Conservation (phyloP, 2,113 vertebrate genomes). For the Rhabdornis inornatus region DNA sequence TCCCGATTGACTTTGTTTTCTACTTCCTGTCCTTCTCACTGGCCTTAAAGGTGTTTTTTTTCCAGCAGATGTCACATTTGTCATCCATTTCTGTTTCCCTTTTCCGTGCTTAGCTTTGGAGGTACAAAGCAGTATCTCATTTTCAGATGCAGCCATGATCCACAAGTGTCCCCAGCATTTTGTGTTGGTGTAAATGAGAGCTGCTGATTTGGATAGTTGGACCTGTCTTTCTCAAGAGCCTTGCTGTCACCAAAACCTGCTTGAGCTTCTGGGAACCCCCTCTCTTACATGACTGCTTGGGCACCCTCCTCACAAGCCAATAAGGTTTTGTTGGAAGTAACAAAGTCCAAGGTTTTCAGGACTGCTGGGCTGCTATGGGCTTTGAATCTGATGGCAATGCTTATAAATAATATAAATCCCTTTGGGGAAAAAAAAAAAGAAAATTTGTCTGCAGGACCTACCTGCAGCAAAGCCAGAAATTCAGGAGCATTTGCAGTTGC, state of each 20-base stretch:
- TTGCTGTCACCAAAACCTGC: neutral
- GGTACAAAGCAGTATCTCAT: neutral
- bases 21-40: neutral
- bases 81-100: neutral
- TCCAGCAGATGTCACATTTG: neutral
- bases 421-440: rapidly evolving
- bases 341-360: neutral
- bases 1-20: neutral
- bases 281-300: neutral
- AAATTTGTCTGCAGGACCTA: neutral
- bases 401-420: neutral
- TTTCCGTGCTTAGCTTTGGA: neutral
- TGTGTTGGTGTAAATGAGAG: neutral
- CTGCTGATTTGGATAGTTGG: neutral
- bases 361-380: neutral
- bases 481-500: neutral
- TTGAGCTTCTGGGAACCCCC: neutral
- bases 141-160: neutral
- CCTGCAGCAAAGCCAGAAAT: neutral
- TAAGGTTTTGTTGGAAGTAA: neutral
- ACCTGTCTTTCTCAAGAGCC: neutral
- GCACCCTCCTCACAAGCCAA: neutral
- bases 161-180: neutral
- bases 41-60: neutral
- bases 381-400: neutral